Evolutionary conservation across 2,888 invertebrate species (phyloP).

Genomic region (Eurois occulta): DNA sequence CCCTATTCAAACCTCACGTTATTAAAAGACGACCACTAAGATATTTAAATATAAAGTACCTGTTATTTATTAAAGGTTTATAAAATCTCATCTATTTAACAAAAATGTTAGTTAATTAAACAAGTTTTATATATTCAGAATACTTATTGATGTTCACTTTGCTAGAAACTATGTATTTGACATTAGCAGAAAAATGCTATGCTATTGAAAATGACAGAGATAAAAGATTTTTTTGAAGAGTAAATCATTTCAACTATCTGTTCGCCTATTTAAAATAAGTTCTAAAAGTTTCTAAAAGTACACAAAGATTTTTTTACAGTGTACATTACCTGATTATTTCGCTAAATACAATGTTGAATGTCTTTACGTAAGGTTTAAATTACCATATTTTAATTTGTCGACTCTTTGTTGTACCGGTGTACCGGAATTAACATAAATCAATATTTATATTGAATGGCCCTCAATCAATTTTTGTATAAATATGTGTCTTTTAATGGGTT

Average conservation of each 20-base stretch:
- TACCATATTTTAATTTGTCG: neutral
- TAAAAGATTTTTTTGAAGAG: neutral
- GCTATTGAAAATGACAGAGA: neutral
- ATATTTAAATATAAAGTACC: constrained; percentile 4
- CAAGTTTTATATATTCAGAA: neutral
- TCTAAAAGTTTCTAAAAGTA: neutral
- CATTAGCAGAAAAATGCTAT: neutral
- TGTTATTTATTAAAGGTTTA: neutral
- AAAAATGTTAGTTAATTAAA: neutral
- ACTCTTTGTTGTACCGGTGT: neutral
- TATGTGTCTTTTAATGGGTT: constrained; percentile 5
- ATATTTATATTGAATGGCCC: neutral
- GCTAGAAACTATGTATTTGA: neutral
- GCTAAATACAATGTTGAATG: neutral
- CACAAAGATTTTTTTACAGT: neutral
- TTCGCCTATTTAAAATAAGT: neutral
- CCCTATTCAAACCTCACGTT: no score
- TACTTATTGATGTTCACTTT: neutral
- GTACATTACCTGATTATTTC: neutral
- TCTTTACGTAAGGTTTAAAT: neutral
- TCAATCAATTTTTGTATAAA: neutral
- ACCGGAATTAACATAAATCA: neutral
- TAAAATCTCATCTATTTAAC: neutral
- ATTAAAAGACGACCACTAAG: no score
- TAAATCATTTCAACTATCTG: neutral